Evolutionary conservation across 2,113 vertebrate species (phyloP).

Genomic region (Saccopteryx bilineata): DNA sequence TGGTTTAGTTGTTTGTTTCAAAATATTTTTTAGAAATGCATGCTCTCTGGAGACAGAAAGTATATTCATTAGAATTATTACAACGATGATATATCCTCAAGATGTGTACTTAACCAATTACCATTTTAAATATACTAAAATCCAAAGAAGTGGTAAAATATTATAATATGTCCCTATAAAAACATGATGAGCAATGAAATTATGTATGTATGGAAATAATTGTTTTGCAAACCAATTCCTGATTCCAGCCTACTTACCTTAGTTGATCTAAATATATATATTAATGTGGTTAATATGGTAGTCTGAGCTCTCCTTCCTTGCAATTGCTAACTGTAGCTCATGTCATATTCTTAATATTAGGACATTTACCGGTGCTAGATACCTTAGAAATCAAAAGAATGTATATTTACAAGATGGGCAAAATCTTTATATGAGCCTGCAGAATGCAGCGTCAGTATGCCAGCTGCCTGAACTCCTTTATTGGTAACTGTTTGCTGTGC

Average conservation of each 20-base stretch:
- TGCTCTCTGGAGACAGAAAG: background rate
- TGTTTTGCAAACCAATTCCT: background rate
- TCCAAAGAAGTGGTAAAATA: background rate
- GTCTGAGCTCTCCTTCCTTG: background rate
- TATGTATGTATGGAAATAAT: background rate
- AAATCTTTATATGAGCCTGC: background rate
- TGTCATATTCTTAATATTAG: background rate
- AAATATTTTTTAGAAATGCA: background rate
- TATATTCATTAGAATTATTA: slow-evolving; percentile 10
- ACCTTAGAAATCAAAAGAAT: slow-evolving; percentile 33
- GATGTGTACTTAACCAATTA: background rate
- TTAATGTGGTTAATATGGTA: background rate
- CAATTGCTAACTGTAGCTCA: background rate
- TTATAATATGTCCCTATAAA: background rate
- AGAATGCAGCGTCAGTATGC: background rate
- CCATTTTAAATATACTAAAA: slow-evolving; percentile 9
- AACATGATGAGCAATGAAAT: background rate
- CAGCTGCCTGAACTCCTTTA: background rate
- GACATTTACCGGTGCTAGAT: background rate
- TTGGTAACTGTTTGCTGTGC: slow-evolving; percentile 8
- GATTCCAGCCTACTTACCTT: background rate
- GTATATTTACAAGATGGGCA: background rate
- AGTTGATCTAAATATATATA: background rate
- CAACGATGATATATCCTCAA: background rate
- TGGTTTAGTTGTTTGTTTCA: background rate